Percentiles rank a stretch among this genome's conserved stretches.
Evolutionary conservation across 2,888 invertebrate species (phyloP).

Genomic region (Choreutis nemorana): DNA sequence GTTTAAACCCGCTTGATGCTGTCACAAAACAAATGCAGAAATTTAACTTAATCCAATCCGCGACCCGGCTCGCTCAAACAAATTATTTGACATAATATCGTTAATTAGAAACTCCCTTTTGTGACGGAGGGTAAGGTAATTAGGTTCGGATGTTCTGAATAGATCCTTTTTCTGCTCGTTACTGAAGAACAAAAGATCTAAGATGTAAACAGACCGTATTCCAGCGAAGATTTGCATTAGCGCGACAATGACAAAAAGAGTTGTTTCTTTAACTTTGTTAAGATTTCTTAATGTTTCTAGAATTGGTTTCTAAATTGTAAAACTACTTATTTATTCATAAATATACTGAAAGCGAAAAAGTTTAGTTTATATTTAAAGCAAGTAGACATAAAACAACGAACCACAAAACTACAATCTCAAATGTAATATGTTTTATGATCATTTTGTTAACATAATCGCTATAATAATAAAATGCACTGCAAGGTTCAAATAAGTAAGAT

Average conservation of each 20-base stretch:
- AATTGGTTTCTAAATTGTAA: too few species aligned
- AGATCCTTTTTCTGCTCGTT: slow-evolving; percentile 65
- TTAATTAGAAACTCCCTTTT: slow-evolving; percentile 64
- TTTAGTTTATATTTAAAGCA: too few species aligned
- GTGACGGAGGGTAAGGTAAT: slow-evolving; percentile 54
- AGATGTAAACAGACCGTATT: slow-evolving; percentile 60
- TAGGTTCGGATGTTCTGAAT: slow-evolving; percentile 64
- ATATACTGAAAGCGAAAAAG: too few species aligned
- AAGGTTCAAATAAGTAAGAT: too few species aligned
- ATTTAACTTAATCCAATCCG: slow-evolving; percentile 56
- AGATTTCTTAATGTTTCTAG: too few species aligned
- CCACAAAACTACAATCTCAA: too few species aligned
- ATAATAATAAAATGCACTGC: too few species aligned
- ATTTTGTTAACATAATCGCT: too few species aligned
- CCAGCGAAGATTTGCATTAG: slow-evolving; percentile 49
- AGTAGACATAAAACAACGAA: too few species aligned
- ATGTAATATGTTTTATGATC: too few species aligned
- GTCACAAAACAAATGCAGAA: slow-evolving; percentile 40
- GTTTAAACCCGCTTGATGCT: slow-evolving; percentile 20
- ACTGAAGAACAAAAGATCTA: slow-evolving; percentile 58
- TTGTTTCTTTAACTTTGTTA: slow-evolving; percentile 31
- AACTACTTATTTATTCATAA: too few species aligned
- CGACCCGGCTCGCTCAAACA: slow-evolving; percentile 53
- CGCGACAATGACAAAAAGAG: slow-evolving; percentile 39
- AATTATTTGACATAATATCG: slow-evolving; percentile 67